Conservation (phyloP, 2,888 invertebrate species). For the Microplitis manilae region DNA sequence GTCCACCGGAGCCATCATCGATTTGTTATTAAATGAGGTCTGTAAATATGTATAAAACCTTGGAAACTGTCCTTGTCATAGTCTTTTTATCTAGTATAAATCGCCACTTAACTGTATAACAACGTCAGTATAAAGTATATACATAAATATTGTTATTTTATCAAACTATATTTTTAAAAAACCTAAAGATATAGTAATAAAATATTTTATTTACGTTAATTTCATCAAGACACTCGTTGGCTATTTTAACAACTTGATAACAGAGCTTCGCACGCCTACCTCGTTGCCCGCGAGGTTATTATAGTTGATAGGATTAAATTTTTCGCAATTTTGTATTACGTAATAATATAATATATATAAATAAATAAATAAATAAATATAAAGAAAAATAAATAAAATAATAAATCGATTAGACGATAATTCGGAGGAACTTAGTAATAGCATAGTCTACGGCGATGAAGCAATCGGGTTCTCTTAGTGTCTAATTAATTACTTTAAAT, state of each 20-base stretch:
- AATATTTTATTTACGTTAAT: not conserved
- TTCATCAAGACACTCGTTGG: slow-evolving; percentile 16
- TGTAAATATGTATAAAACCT: slow-evolving; percentile 33
- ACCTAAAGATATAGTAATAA: not conserved
- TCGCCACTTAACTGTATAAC: not conserved
- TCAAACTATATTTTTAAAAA: not conserved
- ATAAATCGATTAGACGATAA: not conserved
- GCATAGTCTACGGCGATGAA: not conserved
- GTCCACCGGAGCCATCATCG: not conserved
- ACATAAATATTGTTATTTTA: not conserved
- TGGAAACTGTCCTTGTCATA: slow-evolving; percentile 12
- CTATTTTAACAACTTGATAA: slow-evolving; percentile 7
- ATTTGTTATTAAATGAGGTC: slow-evolving; percentile 23
- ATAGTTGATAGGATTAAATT: slow-evolving; percentile 50
- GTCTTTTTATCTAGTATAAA: slow-evolving; percentile 6
- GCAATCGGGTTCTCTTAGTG: slow-evolving; percentile 6
- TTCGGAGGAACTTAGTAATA: not conserved
- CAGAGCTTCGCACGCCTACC: slow-evolving; percentile 20
- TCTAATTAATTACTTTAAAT: not conserved
- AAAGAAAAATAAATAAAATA: not conserved
- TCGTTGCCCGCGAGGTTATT: slow-evolving; percentile 45
- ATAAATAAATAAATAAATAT: slow-evolving; percentile 27
- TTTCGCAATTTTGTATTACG: slow-evolving; percentile 54
- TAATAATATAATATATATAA: slow-evolving; percentile 41
- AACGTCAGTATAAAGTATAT: slow-evolving; percentile 8